phyloP scores from a whole-genome alignment of 2,113 vertebrate species.

The Atherinomorus stipes region DNA sequence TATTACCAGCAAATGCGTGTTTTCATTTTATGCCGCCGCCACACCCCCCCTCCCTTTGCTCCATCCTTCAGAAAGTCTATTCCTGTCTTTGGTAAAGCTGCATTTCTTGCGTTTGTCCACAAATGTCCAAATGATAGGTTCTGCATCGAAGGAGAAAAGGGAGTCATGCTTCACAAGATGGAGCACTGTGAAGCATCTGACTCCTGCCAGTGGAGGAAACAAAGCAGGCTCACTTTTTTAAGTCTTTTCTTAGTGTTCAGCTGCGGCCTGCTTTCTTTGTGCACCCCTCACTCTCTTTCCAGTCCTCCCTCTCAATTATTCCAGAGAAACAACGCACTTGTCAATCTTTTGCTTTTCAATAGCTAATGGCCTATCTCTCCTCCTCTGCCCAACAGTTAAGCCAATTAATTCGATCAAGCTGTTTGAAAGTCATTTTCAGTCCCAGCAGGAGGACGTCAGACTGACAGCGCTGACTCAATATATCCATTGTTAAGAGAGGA shows the following conservation, averaged over 20 bases:
- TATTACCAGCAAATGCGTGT: constrained; percentile 24
- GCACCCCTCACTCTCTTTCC: constrained; percentile 51
- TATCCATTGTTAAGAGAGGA: constrained; percentile 53
- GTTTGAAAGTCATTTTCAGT: constrained; percentile 70
- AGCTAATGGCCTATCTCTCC: constrained; percentile 70
- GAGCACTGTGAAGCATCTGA: constrained; percentile 67
- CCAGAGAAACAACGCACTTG: constrained; percentile 57
- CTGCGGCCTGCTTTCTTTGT: constrained; percentile 58
- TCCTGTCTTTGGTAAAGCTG: constrained; percentile 58
- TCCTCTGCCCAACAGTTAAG: constrained; percentile 58
- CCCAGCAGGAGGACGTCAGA: constrained; percentile 47
- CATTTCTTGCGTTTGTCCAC: constrained; percentile 58
- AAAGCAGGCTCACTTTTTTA: constrained; percentile 59
- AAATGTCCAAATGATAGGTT: constrained; percentile 79
- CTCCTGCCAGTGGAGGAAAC: constrained; percentile 62
- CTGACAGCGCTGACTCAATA: constrained; percentile 54
- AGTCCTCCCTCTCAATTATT: constrained; percentile 68
- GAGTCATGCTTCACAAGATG: constrained; percentile 66
- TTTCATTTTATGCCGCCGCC: constrained; percentile 53
- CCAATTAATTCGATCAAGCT: constrained; percentile 77
- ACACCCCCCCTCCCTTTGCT: constrained; percentile 31
- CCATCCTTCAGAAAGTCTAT: constrained; percentile 70
- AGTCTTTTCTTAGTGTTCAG: constrained; percentile 64
- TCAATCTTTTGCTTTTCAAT: constrained; percentile 71
- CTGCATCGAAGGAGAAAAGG: constrained; percentile 58